These are phyloP conservation scores for Dione vanillae DNA, from an alignment of 2,888 invertebrate species.

Conservation along the genomic window DNA sequence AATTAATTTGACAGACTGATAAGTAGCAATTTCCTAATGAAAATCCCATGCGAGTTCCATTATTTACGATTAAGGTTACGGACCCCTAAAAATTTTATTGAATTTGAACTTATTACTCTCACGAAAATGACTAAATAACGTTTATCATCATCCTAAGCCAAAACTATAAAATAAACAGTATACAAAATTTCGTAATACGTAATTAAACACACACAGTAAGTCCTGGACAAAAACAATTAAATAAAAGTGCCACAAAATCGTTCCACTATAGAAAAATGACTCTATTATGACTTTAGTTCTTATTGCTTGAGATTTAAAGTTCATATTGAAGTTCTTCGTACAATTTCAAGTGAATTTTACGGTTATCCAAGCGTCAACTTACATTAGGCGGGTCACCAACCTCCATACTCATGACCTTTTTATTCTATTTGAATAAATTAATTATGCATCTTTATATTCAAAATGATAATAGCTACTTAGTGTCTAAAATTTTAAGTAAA, in stretches of 20 bases:
- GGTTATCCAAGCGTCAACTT: constrained; percentile 64
- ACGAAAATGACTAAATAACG: constrained; percentile 41
- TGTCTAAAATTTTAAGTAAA: too few relatives aligned
- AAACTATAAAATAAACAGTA: constrained; percentile 48
- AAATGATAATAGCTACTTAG: constrained; percentile 1
- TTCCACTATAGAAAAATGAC: constrained; percentile 27
- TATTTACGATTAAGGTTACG: too few relatives aligned
- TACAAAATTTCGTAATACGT: constrained; percentile 61
- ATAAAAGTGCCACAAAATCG: constrained; percentile 63
- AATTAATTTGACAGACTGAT: too few relatives aligned
- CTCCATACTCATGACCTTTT: constrained; percentile 62
- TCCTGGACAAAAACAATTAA: constrained; percentile 78
- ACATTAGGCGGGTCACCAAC: constrained; percentile 54
- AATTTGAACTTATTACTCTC: background rate
- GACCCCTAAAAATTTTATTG: constrained; percentile 30
- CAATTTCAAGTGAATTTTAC: constrained; percentile 15
- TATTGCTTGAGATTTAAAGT: constrained; percentile 45
- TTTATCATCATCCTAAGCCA: constrained; percentile 23
- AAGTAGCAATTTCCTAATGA: too few relatives aligned
- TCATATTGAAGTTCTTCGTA: constrained; percentile 41
- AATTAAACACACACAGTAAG: constrained; percentile 76
- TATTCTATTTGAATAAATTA: constrained; percentile 48
- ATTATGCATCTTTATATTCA: constrained; percentile 33
- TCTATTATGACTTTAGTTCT: constrained; percentile 11
- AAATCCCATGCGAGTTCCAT: too few relatives aligned